Conservation (phyloP, 2,888 invertebrate species). For the Agriotes lineatus region DNA sequence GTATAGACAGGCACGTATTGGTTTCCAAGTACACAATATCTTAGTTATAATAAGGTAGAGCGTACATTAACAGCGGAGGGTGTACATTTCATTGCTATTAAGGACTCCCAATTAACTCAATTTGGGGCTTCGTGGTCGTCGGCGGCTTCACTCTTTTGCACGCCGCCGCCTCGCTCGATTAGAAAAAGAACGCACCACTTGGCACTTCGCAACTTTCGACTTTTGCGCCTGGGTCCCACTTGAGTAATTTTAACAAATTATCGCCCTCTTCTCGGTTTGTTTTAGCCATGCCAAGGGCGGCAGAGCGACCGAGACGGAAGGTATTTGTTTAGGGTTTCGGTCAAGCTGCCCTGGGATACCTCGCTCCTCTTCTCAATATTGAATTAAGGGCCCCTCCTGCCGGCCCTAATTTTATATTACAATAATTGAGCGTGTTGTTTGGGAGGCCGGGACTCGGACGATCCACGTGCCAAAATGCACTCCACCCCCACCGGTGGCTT, state of each 20-base stretch:
- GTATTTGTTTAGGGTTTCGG: conserved; percentile 17
- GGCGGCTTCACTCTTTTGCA: conserved; percentile 28
- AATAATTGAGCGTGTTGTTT: conserved; percentile 11
- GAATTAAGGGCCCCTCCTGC: not conserved
- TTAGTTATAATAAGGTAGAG: conserved; percentile 54
- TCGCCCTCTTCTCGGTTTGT: conserved; percentile 3
- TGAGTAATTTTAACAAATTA: conserved; percentile 23
- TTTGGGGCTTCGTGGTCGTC: conserved; percentile 49
- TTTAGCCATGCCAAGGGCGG: not conserved
- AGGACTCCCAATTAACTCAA: conserved; percentile 58
- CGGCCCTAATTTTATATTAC: not conserved
- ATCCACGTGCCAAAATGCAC: not conserved
- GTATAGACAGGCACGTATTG: conserved; percentile 48
- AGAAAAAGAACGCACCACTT: conserved; percentile 26
- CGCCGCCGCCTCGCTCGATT: conserved; percentile 10
- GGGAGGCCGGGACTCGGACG: not conserved
- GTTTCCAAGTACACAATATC: conserved; percentile 53
- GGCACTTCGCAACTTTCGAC: conserved; percentile 20
- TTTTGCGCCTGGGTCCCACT: conserved; percentile 14
- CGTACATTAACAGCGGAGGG: conserved; percentile 54
- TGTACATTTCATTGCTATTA: conserved; percentile 58
- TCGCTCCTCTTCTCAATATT: not conserved
- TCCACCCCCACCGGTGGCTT: too few relatives aligned
- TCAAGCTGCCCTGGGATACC: not conserved
- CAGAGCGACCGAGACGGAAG: not conserved